Percentiles rank a stretch among this genome's conserved stretches.
phyloP scores from a whole-genome alignment of 2,888 invertebrate genomes.

The Xylota segnis region DNA sequence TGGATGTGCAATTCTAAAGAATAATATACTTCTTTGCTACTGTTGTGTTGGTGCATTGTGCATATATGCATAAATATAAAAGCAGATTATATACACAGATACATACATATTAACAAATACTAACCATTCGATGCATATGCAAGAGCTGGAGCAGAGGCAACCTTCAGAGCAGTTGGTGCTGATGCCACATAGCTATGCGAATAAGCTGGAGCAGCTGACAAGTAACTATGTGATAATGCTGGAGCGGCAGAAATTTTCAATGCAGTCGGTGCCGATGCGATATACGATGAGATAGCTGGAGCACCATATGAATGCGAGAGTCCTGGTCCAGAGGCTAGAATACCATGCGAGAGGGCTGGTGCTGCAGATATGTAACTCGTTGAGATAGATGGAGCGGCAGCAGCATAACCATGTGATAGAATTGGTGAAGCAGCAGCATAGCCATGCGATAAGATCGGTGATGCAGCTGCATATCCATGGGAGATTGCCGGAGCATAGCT shows the following conservation, averaged over 20 bases:
- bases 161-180: constrained; percentile 79
- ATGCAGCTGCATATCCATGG: constrained; percentile 76
- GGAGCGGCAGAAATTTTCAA: constrained; percentile 81
- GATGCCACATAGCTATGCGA: constrained; percentile 76
- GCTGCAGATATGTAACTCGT: constrained; percentile 67
- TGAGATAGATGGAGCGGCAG: constrained; percentile 72
- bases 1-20: constrained; percentile 26
- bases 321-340: constrained; percentile 78
- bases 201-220: constrained; percentile 80
- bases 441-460: constrained; percentile 74
- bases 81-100: constrained; percentile 16
- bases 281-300: constrained; percentile 63
- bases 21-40: not conserved
- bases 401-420: constrained; percentile 78
- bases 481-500: constrained; percentile 60
- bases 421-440: constrained; percentile 77
- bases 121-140: constrained; percentile 66
- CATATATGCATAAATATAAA: constrained; percentile 37
- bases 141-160: constrained; percentile 81
- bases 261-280: constrained; percentile 69
- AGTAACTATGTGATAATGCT: constrained; percentile 76
- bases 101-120: constrained; percentile 59
- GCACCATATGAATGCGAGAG: constrained; percentile 73
- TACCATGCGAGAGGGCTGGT: constrained; percentile 75
- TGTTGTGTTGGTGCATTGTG: constrained; percentile 39